Evolutionary conservation across 1,140 invertebrate species (phyloP), one percentile per base, ranked within the genome.

Genomic region (Drosophila mauritiana): DNA sequence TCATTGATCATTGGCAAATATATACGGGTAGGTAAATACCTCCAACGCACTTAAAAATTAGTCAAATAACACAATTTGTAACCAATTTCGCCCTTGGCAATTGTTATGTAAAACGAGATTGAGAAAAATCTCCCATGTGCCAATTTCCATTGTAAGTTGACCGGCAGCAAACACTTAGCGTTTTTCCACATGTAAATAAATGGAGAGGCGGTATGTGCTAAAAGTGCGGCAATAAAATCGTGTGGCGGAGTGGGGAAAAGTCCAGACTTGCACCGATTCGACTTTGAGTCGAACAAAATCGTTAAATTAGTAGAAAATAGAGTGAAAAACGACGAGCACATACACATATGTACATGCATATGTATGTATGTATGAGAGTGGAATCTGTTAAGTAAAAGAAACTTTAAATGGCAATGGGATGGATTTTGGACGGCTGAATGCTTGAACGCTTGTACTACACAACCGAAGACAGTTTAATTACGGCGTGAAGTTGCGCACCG

Each of bases 281-380:
- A 43, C 68, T 62, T 56, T 40, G 68, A 74, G 81, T 75, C 61
- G 67, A 83, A 83, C 79, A 83, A 74, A 88, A 89, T 83, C 83
- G 83, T 88, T 88, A 88, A 88, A 88, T 88, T 74, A 83, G 79
- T 88, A 80, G 84, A 88, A 89, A 88, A 88, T 83, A 83, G 83
- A 89, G 83, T 88, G 84, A 88, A 88, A 89, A 88, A 70, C 54
- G 63, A 52, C 58, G 75, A 36, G 53, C 51, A 59, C 34, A 17
- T 1, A 17, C 8, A 31, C 20, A 20, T 34, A n/a, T 34, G 37
- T 34, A 17, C 1, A 17, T 17, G 17, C 17, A 17, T 17, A 34
- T 34, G 34, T 22, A 22, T 22, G 5, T 39, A 39, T 20, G 17
- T n/a, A 5, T 3, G 48, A 15, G 40, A 46, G 48, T 51, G 55